Conservation (phyloP, 2,113 vertebrate species). For the Nibea coibor region DNA sequence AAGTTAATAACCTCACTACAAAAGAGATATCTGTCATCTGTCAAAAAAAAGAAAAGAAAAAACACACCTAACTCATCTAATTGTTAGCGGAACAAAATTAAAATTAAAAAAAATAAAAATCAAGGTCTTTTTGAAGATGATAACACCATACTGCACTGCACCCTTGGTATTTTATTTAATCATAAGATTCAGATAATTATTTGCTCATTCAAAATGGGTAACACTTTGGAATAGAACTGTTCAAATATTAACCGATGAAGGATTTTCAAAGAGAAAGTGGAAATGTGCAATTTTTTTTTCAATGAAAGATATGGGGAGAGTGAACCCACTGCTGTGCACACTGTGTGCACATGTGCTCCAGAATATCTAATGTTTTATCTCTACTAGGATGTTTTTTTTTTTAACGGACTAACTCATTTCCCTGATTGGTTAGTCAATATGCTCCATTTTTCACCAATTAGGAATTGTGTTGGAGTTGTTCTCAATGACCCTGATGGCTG, state of each 20-base stretch:
- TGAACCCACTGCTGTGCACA: not conserved
- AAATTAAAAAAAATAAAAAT: not conserved
- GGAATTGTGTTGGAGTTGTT: conserved; percentile 16
- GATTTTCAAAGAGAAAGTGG: conserved; percentile 37
- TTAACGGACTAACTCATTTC: conserved; percentile 13
- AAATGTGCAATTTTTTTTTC: not conserved
- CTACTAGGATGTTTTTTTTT: not conserved
- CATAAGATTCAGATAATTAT: conserved; percentile 27
- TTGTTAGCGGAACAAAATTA: conserved; percentile 7
- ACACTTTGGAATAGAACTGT: conserved; percentile 36
- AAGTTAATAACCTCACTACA: not conserved
- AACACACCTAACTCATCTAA: not conserved
- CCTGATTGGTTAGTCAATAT: conserved; percentile 30
- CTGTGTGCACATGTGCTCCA: not conserved
- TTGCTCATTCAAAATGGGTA: conserved; percentile 41
- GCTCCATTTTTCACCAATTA: conserved; percentile 47
- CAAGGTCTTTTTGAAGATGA: conserved; percentile 20
- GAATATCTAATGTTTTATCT: conserved; percentile 18
- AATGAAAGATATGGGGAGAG: conserved; percentile 17
- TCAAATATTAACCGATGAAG: conserved; percentile 37
- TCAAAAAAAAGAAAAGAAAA: not conserved
- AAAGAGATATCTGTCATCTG: not conserved
- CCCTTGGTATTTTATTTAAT: conserved; percentile 34
- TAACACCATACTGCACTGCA: not conserved
- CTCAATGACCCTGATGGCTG: conserved; percentile 20